Evolutionary conservation across 2,797 vertebrate genomes (phyloP).

Genomic region (Carcharodon carcharias): DNA sequence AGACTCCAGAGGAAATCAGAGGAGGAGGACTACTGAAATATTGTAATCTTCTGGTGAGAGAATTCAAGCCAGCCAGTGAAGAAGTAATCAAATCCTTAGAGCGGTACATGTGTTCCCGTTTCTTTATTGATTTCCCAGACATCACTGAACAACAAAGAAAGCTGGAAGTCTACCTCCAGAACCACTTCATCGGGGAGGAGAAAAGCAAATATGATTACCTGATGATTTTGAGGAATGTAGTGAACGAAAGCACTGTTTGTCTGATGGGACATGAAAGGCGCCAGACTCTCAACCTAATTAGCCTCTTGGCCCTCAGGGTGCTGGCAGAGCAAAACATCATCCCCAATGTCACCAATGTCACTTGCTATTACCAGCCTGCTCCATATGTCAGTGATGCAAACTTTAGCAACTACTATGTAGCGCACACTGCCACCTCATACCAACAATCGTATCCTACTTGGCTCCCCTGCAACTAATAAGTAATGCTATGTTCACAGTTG

Average conservation of each 20-base stretch:
- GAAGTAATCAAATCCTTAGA: constrained; percentile 84
- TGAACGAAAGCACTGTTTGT: constrained; percentile 96
- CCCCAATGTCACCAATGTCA: constrained; percentile 83
- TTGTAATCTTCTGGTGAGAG: constrained; percentile 87
- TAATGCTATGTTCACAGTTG: constrained; percentile 36
- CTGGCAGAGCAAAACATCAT: constrained; percentile 89
- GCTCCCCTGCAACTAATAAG: constrained; percentile 87
- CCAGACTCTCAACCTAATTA: constrained; percentile 92
- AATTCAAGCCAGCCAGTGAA: constrained; percentile 76
- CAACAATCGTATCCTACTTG: constrained; percentile 89
- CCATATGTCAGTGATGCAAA: constrained; percentile 85
- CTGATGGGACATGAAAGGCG: constrained; percentile 93
- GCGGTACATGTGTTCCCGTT: constrained; percentile 96
- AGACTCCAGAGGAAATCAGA: constrained; percentile 90
- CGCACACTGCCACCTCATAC: constrained; percentile 59
- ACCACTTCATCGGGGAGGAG: constrained; percentile 91
- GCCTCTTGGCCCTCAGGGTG: constrained; percentile 79
- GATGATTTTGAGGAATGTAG: constrained; percentile 83
- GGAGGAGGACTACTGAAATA: constrained; percentile 95
- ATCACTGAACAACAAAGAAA: constrained; percentile 91
- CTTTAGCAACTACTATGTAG: constrained; percentile 95
- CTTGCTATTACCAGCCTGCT: constrained; percentile 91
- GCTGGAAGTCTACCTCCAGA: constrained; percentile 90
- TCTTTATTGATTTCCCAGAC: constrained; percentile 98
- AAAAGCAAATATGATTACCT: constrained; percentile 96